These are phyloP conservation scores for Adineta ricciae DNA, from an alignment of 2,888 invertebrate genomes.

Conservation along the genomic window DNA sequence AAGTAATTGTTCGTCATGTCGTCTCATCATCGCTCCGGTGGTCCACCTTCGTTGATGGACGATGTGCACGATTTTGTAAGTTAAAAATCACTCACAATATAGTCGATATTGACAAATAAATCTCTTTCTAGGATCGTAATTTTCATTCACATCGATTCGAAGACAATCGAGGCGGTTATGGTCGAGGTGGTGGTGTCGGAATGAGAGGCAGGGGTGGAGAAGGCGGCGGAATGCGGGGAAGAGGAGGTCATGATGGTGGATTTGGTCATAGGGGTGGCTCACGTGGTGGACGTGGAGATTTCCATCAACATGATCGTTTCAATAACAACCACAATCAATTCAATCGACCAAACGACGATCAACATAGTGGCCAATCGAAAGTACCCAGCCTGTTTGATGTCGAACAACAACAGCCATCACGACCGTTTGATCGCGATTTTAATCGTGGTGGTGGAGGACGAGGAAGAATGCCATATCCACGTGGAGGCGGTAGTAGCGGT, in stretches of 20 bases:
- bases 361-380: neutral
- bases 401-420: neutral
- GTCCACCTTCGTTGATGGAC: neutral
- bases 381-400: neutral
- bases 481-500: neutral
- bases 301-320: slow-evolving; percentile 4
- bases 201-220: neutral
- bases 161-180: neutral
- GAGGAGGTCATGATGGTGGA: neutral
- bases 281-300: slow-evolving; percentile 7
- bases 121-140: neutral
- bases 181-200: neutral
- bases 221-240: neutral
- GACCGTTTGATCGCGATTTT: neutral
- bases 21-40: neutral
- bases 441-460: slow-evolving; percentile 1
- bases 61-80: neutral
- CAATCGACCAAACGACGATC: neutral
- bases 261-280: neutral
- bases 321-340: neutral
- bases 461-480: neutral
- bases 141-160: neutral
- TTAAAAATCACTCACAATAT: neutral
- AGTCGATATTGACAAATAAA: neutral
- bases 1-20: neutral